These are phyloP conservation scores for Phacellophora camtschatica DNA, from an alignment of 30 jellyfish, hydroid and myxozoan genomes.

Conservation along the genomic window DNA sequence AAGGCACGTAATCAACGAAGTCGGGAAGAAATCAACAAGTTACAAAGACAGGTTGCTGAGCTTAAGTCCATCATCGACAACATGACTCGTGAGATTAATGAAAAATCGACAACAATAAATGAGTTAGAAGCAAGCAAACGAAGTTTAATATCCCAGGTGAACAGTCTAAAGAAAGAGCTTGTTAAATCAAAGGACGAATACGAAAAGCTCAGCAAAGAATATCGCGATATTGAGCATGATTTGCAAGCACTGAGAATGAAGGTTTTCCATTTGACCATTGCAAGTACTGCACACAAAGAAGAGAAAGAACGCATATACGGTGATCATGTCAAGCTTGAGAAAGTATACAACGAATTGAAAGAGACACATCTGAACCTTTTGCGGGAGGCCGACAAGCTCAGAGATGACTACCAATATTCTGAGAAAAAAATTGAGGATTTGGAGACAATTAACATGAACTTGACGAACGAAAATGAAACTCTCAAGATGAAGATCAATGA, in stretches of 20 bases:
- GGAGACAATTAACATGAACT: constrained; percentile 64
- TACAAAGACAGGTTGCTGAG: constrained; percentile 68
- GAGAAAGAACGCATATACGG: constrained; percentile 84
- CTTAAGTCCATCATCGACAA: constrained; percentile 63
- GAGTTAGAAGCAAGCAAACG: constrained; percentile 68
- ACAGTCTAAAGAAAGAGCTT: constrained; percentile 75
- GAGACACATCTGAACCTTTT: constrained; percentile 67
- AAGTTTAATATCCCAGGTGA: constrained; percentile 56
- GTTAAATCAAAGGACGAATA: constrained; percentile 42
- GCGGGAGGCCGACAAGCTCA: constrained; percentile 71
- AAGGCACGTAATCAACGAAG: constrained; percentile 79
- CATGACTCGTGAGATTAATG: constrained; percentile 71
- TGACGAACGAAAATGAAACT: constrained; percentile 73
- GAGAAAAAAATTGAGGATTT: constrained; percentile 75
- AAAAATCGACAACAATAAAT: constrained; percentile 54
- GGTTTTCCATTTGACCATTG: constrained; percentile 47
- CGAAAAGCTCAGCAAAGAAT: constrained; percentile 57
- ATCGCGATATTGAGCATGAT: constrained; percentile 72
- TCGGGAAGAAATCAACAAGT: constrained; percentile 73
- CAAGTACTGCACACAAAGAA: constrained; percentile 73
- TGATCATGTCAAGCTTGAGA: constrained; percentile 64
- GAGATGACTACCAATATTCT: constrained; percentile 76
- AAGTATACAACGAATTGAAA: constrained; percentile 66
- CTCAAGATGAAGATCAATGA: constrained; percentile 60
- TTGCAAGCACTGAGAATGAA: constrained; percentile 58